A percentile compares a stretch with the other conserved stretches of the same genome.
phyloP scores from a whole-genome alignment of 2,797 vertebrate genomes.

The Emys orbicularis region DNA sequence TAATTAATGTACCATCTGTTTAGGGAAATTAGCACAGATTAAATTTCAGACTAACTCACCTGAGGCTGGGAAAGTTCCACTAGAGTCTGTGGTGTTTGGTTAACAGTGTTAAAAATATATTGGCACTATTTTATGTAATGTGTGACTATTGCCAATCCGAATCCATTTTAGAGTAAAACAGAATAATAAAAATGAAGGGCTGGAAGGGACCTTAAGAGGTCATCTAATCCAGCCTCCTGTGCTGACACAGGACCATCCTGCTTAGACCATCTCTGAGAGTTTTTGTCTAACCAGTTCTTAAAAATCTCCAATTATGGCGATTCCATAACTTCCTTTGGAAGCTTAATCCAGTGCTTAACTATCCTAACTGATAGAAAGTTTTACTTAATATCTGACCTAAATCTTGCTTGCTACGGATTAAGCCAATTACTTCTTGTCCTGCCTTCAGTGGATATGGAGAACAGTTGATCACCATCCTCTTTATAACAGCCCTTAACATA shows the following conservation, averaged over 20 bases:
- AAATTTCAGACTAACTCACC: slow-evolving; percentile 62
- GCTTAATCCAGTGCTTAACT: neutral
- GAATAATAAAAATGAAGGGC: neutral
- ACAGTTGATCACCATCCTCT: neutral
- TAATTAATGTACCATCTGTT: slow-evolving; percentile 71
- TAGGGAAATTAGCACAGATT: slow-evolving; percentile 66
- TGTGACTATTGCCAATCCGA: neutral
- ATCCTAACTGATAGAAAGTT: neutral
- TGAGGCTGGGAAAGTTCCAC: slow-evolving; percentile 43
- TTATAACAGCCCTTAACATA: neutral
- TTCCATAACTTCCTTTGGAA: neutral
- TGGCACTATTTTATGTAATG: slow-evolving; percentile 6
- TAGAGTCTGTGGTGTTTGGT: slow-evolving; percentile 53
- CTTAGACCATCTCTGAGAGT: neutral
- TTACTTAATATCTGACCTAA: neutral
- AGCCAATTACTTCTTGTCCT: neutral
- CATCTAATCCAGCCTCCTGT: neutral
- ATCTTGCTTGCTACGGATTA: neutral
- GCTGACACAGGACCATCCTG: neutral
- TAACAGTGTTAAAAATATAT: slow-evolving; percentile 62
- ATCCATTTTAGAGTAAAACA: neutral
- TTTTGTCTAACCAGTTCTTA: neutral
- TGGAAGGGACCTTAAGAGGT: neutral
- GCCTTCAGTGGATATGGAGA: neutral
- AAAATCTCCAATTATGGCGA: neutral